These are phyloP conservation scores for Murina feae DNA, from an alignment of 2,113 vertebrate species.

Conservation along the genomic window DNA sequence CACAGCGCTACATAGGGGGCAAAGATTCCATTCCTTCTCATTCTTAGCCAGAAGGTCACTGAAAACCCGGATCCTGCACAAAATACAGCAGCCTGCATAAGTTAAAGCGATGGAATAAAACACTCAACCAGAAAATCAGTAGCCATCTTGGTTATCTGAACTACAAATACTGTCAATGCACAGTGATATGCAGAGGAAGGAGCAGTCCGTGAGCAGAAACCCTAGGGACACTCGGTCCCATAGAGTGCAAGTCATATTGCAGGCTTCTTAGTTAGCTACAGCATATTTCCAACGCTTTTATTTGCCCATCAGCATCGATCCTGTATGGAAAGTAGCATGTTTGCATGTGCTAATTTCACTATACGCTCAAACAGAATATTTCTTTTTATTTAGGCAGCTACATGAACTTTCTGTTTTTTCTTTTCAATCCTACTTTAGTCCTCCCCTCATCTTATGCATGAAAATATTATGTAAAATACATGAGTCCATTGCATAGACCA, in stretches of 20 bases:
- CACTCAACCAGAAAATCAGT: not conserved
- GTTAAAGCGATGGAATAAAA: not conserved
- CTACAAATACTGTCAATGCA: not conserved
- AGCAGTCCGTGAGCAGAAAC: not conserved
- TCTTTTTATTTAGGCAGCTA: not conserved
- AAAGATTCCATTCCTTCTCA: not conserved
- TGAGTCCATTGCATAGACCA: not conserved
- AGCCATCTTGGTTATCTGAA: not conserved
- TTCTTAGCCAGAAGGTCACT: not conserved
- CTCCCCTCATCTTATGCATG: not conserved
- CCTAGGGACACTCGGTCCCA: not conserved
- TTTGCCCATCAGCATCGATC: not conserved
- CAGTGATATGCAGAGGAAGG: not conserved
- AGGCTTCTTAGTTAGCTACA: not conserved
- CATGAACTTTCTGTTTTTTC: not conserved
- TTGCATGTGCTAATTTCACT: not conserved
- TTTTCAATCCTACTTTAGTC: not conserved
- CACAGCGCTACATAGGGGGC: not conserved
- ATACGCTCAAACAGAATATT: not conserved
- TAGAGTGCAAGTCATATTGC: not conserved
- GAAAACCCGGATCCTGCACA: not conserved
- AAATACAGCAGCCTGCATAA: not conserved
- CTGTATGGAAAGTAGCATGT: not conserved
- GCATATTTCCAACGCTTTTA: not conserved
- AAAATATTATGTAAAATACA: slow-evolving; percentile 13